Evolutionary conservation across 2,888 invertebrate species (phyloP), one percentile per base, ranked within the genome.

Genomic region (Didymodactylos carnosus): DNA sequence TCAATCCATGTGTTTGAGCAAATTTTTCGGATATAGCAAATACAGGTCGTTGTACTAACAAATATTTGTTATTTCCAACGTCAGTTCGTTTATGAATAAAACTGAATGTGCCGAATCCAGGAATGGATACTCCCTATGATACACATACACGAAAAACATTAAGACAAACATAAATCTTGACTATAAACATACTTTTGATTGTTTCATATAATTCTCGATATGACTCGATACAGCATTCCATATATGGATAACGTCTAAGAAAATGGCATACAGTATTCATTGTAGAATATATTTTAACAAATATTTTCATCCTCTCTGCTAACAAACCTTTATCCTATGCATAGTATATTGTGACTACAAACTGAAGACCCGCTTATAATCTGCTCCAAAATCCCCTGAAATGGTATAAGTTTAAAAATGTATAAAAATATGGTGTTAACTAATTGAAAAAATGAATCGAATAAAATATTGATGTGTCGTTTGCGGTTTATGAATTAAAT

Each of bases 11-110:
- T 41, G 78, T 80, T 77, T 82, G 81, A 73, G 81, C 81, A 77
- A 83, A 80, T 75, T 82, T 82, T 76, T 83, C 83, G 11, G 81
- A 80, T 43, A 83, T 76, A 41, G 80, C 78, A 76, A 83, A 83
- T n/a, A 83, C 80, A 46, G 83, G 83, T 70, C 83, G 77, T 76
- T 82, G 82, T 39, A 82, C 79, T 41, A 82, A 77, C 39, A 81
- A 77, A 77, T 79, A 82, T 76, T 81, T 82, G 76, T 81, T 82
- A 76, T 82, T 81, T 40, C 83, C 82, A 19, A 82, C 79, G 76
- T 83, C 83, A 49, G 82, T 75, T 72, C 81, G 81, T 76, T 81
- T 81, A 76, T 83, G 82, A 39, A 79, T 78, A 76, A 83, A 82
- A 62, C 81, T 80, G 76, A 83, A 83, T 27, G 80, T 81, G 23